phyloP scores from a whole-genome alignment of 2,113 vertebrate species.

The Lagenorhynchus albirostris region DNA sequence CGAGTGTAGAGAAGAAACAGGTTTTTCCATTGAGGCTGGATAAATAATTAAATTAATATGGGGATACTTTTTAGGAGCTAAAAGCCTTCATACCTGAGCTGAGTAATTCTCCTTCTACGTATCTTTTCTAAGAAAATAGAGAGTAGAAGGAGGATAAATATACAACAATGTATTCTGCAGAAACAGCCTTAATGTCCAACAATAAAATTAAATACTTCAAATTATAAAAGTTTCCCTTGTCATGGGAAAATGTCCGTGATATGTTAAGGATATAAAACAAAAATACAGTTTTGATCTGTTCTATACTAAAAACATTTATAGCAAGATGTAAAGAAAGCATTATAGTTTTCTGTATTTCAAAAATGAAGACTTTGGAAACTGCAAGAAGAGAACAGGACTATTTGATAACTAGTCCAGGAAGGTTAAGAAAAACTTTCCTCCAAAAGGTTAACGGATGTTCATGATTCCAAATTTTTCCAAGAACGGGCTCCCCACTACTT shows the following conservation, averaged over 20 bases:
- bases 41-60: neutral
- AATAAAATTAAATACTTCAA: conserved; percentile 42
- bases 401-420: neutral
- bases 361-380: neutral
- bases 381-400: neutral
- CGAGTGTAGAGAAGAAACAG: neutral
- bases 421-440: neutral
- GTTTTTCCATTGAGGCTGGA: neutral
- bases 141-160: conserved; percentile 4
- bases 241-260: neutral
- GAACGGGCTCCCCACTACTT: conserved; percentile 72
- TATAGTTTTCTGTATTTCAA: neutral
- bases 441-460: neutral
- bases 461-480: neutral
- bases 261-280: neutral
- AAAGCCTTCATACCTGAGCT: neutral
- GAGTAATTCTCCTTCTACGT: neutral
- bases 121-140: conserved; percentile 42
- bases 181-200: neutral
- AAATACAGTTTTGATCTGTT: neutral
- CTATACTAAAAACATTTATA: neutral
- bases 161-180: neutral
- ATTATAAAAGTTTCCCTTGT: neutral
- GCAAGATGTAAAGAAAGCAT: neutral
- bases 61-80: neutral